These are phyloP conservation scores for Griposia aprilina DNA, from an alignment of 2,888 invertebrate species.

Conservation along the genomic window DNA sequence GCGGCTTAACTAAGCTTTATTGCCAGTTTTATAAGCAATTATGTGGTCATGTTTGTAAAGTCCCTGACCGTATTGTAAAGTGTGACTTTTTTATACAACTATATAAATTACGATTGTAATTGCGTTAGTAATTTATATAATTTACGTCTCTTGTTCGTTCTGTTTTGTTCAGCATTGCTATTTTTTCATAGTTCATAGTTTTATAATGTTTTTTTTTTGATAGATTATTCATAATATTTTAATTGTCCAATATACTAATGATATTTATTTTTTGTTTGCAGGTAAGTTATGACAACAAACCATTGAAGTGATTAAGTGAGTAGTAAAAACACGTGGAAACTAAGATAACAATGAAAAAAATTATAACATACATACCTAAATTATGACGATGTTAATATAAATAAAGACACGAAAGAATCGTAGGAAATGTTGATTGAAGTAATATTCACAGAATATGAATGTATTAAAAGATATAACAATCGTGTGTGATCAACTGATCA, in stretches of 20 bases:
- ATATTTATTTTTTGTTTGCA: conserved; percentile 49
- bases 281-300: conserved; percentile 45
- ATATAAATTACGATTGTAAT: conserved; percentile 39
- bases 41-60: conserved; percentile 8
- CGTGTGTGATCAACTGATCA: neutral
- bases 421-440: conserved; percentile 13
- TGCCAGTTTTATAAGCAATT: conserved; percentile 20
- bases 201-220: neutral
- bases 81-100: conserved; percentile 36
- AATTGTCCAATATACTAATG: conserved; percentile 13
- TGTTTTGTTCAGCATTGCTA: conserved; percentile 13
- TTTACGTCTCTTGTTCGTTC: conserved; percentile 27
- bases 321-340: conserved; percentile 7
- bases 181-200: neutral
- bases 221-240: neutral
- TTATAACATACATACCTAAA: conserved; percentile 1
- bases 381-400: neutral
- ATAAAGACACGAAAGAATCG: neutral
- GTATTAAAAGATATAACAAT: conserved; percentile 5
- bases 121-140: conserved; percentile 43
- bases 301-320: conserved; percentile 26
- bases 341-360: conserved; percentile 27
- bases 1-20: neutral
- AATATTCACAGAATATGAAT: neutral
- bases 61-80: conserved; percentile 55